Conservation (phyloP, 2,888 invertebrate species). For the Oxytorus armatus region DNA sequence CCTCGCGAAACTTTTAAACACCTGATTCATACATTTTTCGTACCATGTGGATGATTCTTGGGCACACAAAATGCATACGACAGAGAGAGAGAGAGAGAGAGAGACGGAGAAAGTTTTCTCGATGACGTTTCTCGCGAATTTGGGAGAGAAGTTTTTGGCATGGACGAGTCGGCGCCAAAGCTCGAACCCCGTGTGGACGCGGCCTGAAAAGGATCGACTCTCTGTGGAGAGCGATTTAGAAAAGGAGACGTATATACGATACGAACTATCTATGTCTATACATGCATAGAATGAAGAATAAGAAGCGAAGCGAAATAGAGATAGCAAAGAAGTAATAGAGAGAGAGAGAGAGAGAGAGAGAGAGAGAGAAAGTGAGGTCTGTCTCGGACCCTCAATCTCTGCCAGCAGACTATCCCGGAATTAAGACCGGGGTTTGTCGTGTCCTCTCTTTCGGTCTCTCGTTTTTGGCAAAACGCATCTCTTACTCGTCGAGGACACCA, state of each 20-base stretch:
- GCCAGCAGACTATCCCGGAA: constrained; percentile 60
- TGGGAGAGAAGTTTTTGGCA: constrained; percentile 60
- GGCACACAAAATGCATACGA: background rate
- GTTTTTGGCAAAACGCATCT: constrained; percentile 47
- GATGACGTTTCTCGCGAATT: constrained; percentile 52
- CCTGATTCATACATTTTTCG: constrained; percentile 35
- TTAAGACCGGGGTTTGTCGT: constrained; percentile 61
- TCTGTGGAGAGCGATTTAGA: constrained; percentile 26
- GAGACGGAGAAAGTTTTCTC: too few relatives aligned
- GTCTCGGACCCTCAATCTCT: constrained; percentile 46
- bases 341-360: constrained; percentile 7
- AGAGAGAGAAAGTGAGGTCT: too few relatives aligned
- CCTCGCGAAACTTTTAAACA: constrained; percentile 24
- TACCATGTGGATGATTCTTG: background rate
- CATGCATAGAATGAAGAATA: constrained; percentile 6
- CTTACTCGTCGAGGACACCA: constrained; percentile 47
- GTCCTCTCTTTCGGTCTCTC: constrained; percentile 10
- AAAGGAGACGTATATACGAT: too few relatives aligned
- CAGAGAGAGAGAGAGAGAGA: background rate
- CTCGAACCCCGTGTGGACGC: constrained; percentile 23
- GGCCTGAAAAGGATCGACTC: constrained; percentile 22
- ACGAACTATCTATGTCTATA: constrained; percentile 17
- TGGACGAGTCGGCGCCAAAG: constrained; percentile 60
- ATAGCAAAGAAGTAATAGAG: constrained; percentile 2
- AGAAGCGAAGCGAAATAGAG: constrained; percentile 42